Evolutionary conservation across 2,113 vertebrate species (phyloP).

Genomic region (Percina caprodes): DNA sequence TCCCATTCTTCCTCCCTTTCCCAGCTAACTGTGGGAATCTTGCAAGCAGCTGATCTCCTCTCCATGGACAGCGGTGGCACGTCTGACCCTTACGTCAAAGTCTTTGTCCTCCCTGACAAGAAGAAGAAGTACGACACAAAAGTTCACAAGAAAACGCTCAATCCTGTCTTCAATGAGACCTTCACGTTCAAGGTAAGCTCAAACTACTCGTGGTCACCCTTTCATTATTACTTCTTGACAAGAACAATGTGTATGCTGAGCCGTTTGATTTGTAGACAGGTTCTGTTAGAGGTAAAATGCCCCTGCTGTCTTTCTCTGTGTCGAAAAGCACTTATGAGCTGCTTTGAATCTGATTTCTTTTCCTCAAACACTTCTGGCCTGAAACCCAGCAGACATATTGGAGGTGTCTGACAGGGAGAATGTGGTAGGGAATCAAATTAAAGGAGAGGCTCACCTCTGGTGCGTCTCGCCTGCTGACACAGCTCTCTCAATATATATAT

Average conservation of each 20-base stretch:
- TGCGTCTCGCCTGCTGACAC: constrained; percentile 69
- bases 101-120: constrained; percentile 97
- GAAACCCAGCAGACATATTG: constrained; percentile 37
- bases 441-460: constrained; percentile 66
- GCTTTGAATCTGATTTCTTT: constrained; percentile 30
- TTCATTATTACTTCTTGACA: constrained; percentile 48
- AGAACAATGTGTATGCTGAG: constrained; percentile 4
- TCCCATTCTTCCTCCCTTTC: constrained; percentile 2
- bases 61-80: constrained; percentile 97
- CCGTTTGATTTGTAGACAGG: constrained; percentile 14
- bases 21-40: constrained; percentile 94
- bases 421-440: constrained; percentile 71
- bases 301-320: background rate
- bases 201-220: background rate
- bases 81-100: constrained; percentile 96
- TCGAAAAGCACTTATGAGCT: constrained; percentile 11
- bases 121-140: constrained; percentile 99
- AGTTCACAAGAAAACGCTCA: constrained; percentile 97
- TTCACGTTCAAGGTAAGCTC: constrained; percentile 93
- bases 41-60: constrained; percentile 95
- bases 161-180: constrained; percentile 96
- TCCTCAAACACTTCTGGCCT: constrained; percentile 17
- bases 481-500: constrained; percentile 45
- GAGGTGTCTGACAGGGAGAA: constrained; percentile 68
- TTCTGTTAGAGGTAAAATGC: constrained; percentile 23